Conservation (phyloP, 2,113 vertebrate species). For the Oophaga pumilio region DNA sequence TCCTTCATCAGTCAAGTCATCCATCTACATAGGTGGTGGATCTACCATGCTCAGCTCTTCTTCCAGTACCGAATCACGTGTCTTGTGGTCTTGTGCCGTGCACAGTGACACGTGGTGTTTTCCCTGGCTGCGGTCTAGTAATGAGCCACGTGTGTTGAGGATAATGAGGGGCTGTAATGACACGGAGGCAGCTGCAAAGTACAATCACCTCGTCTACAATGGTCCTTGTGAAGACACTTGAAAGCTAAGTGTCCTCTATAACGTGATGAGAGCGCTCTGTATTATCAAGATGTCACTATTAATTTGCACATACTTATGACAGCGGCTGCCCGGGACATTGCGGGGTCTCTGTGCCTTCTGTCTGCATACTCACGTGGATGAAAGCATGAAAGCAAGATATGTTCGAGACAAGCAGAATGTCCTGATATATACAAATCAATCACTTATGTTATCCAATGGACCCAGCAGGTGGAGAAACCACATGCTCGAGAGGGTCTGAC, state of each 20-base stretch:
- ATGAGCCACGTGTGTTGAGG: neutral
- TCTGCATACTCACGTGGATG: neutral
- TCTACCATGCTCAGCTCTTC: neutral
- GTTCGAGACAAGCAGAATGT: too few relatives aligned
- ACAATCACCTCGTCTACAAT: conserved; percentile 48
- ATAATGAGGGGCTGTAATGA: conserved; percentile 22
- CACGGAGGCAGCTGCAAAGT: neutral
- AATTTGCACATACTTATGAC: neutral
- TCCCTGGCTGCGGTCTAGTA: neutral
- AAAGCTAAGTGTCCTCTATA: conserved; percentile 33
- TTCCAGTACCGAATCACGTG: neutral
- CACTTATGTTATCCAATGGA: too few relatives aligned
- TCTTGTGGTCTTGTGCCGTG: neutral
- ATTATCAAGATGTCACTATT: conserved; percentile 31
- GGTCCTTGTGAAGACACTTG: conserved; percentile 35
- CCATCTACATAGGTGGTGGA: neutral
- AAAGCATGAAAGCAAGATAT: neutral
- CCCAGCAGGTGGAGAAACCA: too few relatives aligned
- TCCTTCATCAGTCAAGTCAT: too few relatives aligned
- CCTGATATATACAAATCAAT: too few relatives aligned
- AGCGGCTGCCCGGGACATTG: neutral
- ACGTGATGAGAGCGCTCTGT: conserved; percentile 23
- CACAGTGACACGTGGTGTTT: neutral
- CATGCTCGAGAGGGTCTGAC: too few relatives aligned
- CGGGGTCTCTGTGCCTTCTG: neutral